Conservation (phyloP, 2,113 vertebrate genomes). For the Motacilla alba region DNA sequence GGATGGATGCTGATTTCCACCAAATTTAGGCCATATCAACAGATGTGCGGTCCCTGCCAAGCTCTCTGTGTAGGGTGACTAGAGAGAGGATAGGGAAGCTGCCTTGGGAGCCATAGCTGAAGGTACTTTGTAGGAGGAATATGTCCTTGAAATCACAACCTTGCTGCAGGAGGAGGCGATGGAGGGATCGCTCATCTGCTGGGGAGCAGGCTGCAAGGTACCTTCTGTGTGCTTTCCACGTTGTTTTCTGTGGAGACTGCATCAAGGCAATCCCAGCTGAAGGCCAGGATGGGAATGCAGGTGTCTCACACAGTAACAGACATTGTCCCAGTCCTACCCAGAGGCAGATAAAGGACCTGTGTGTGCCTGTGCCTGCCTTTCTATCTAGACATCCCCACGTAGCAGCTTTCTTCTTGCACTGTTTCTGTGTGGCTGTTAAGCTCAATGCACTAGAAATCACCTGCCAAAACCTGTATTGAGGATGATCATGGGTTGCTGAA, state of each 20-base stretch:
- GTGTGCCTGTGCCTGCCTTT: not conserved
- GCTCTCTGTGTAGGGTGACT: not conserved
- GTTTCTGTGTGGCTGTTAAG: not conserved
- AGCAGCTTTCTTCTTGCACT: not conserved
- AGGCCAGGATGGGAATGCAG: not conserved
- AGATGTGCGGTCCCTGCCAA: not conserved
- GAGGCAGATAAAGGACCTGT: not conserved
- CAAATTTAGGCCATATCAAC: not conserved
- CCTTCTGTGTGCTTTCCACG: not conserved
- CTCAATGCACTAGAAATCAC: constrained; percentile 17
- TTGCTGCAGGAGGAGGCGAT: not conserved
- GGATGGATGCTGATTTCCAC: not conserved
- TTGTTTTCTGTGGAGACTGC: not conserved
- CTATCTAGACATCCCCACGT: accelerated
- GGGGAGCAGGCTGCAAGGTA: not conserved
- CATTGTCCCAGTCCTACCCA: not conserved
- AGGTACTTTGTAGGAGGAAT: not conserved
- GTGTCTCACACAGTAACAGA: not conserved
- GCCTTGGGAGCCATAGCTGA: not conserved
- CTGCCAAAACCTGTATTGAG: constrained; percentile 35
- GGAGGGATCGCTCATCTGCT: not conserved
- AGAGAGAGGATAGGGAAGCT: not conserved
- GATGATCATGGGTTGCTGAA: constrained; percentile 1
- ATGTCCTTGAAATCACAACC: not conserved
- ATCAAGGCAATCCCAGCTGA: not conserved